These are phyloP conservation scores for Recurvirostra avosetta DNA, from an alignment of 2,113 vertebrate species.

Conservation along the genomic window DNA sequence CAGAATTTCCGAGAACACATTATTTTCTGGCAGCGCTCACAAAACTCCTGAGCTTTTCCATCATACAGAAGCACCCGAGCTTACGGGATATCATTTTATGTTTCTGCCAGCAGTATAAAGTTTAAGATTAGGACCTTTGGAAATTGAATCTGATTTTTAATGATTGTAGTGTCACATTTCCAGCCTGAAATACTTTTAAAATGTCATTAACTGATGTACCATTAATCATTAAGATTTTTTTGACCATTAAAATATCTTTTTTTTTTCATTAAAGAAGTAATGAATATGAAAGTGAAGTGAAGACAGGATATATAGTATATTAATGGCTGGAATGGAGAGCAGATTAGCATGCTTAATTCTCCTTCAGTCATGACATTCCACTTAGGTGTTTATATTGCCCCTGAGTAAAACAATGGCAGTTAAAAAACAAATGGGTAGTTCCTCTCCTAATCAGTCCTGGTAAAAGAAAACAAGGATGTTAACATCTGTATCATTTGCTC, in stretches of 20 bases:
- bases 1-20: slow-evolving; percentile 70
- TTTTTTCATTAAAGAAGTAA: slow-evolving; percentile 74
- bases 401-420: background rate
- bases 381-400: slow-evolving; percentile 18
- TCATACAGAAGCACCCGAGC: slow-evolving; percentile 50
- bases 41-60: slow-evolving; percentile 63
- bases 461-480: background rate
- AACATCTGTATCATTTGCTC: background rate
- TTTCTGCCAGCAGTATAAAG: slow-evolving; percentile 70
- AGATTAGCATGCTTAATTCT: slow-evolving; percentile 67
- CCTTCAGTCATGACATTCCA: slow-evolving; percentile 33
- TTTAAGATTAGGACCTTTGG: slow-evolving; percentile 76
- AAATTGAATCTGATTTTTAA: slow-evolving; percentile 80
- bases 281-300: slow-evolving; percentile 67
- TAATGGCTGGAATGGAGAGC: slow-evolving; percentile 35
- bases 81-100: slow-evolving; percentile 72
- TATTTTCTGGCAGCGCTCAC: slow-evolving; percentile 64
- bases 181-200: slow-evolving; percentile 74
- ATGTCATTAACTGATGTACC: slow-evolving; percentile 68
- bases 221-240: slow-evolving; percentile 77
- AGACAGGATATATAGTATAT: slow-evolving; percentile 58
- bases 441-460: background rate
- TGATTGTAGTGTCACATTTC: slow-evolving; percentile 75
- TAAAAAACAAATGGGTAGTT: background rate
- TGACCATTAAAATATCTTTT: slow-evolving; percentile 74